These are phyloP conservation scores for Cephus rjabovi DNA, from an alignment of 2,888 invertebrate genomes.

Conservation along the genomic window DNA sequence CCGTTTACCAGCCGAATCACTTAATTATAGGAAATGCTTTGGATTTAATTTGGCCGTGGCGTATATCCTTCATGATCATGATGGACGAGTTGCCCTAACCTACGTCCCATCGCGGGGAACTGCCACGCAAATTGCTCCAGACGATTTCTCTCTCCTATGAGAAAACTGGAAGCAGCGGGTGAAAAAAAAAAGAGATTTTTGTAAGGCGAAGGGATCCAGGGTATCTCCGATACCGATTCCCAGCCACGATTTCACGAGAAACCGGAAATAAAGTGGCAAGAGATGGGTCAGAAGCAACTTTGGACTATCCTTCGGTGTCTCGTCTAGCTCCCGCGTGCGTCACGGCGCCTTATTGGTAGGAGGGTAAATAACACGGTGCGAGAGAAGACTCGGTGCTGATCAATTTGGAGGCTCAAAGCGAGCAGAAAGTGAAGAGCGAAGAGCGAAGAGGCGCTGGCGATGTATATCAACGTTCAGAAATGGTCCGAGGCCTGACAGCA, in stretches of 20 bases:
- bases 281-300: background rate
- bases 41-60: conserved; percentile 28
- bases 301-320: background rate
- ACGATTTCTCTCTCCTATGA: conserved; percentile 2
- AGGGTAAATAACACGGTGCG: background rate
- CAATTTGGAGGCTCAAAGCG: background rate
- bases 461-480: background rate
- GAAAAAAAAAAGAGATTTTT: background rate
- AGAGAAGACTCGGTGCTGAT: background rate
- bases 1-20: conserved; percentile 28
- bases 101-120: background rate
- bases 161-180: background rate
- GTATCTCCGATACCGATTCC: background rate
- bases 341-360: background rate
- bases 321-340: background rate
- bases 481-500: background rate
- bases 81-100: conserved; percentile 11
- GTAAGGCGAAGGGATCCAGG: background rate
- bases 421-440: background rate
- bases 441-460: background rate
- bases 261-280: background rate
- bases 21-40: conserved; percentile 37
- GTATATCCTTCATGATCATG: conserved; percentile 10
- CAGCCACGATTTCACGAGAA: background rate
- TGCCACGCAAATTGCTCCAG: background rate